Evolutionary conservation across 2,888 invertebrate genomes (phyloP).

Genomic region (Protodeltote pygarga): DNA sequence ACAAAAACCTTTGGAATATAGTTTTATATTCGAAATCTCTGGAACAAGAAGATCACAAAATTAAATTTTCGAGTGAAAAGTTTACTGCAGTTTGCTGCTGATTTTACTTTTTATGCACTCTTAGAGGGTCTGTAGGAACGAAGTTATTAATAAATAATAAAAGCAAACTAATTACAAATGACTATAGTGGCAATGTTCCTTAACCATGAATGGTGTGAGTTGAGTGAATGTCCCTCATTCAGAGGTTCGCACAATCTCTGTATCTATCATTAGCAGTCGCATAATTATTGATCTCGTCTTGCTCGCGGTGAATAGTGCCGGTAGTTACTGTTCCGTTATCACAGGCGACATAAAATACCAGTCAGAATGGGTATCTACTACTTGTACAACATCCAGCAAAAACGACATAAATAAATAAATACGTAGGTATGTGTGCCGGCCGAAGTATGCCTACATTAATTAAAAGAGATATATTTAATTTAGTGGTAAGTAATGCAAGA

Average conservation of each 20-base stretch:
- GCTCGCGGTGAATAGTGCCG: constrained; percentile 52
- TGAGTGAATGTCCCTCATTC: constrained; percentile 36
- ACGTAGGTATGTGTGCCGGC: no score
- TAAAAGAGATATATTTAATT: no score
- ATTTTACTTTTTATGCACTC: not conserved
- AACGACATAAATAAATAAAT: constrained; percentile 3
- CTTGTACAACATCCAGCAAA: constrained; percentile 41
- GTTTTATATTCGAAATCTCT: no score
- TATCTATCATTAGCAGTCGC: constrained; percentile 58
- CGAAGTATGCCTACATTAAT: no score
- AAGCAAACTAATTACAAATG: constrained; percentile 31
- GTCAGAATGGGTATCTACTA: constrained; percentile 56
- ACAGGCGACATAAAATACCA: constrained; percentile 50
- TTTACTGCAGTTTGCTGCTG: no score
- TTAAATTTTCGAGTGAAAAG: no score
- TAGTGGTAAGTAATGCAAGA: no score
- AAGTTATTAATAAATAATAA: constrained; percentile 15
- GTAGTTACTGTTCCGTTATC: constrained; percentile 59
- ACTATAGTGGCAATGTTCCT: constrained; percentile 14
- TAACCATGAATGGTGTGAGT: constrained; percentile 3
- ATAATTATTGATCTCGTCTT: constrained; percentile 66
- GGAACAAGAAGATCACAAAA: no score
- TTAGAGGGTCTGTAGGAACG: constrained; percentile 10
- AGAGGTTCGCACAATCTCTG: constrained; percentile 32
- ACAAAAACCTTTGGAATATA: no score